Evolutionary conservation across 2,888 invertebrate genomes (phyloP).

Genomic region (Phorcus lineatus): DNA sequence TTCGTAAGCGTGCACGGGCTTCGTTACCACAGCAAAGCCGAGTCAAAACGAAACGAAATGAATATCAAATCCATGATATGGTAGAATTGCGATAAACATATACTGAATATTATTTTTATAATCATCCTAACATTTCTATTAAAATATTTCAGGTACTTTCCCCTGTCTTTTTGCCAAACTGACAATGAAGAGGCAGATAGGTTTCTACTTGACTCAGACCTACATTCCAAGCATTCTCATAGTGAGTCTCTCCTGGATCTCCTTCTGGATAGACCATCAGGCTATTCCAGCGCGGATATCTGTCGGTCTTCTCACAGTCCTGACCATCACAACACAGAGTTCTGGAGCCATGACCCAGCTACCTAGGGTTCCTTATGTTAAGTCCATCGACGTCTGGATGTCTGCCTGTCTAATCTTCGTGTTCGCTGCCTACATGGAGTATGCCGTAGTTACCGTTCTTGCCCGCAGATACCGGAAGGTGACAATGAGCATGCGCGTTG

Average conservation of each 20-base stretch:
- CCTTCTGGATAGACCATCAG: constrained; percentile 42
- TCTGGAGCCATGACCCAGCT: constrained; percentile 34
- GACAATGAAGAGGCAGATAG: constrained; percentile 35
- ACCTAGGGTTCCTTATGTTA: constrained; percentile 41
- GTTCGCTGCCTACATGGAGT: constrained; percentile 33
- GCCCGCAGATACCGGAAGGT: constrained; percentile 13
- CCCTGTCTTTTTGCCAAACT: constrained; percentile 37
- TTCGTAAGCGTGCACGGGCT: no score
- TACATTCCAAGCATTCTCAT: constrained; percentile 42
- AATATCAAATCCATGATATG: no score
- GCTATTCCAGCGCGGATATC: constrained; percentile 42
- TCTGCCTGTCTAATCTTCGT: constrained; percentile 34
- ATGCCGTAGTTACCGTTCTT: constrained; percentile 31
- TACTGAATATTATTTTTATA: no score
- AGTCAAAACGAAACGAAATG: no score
- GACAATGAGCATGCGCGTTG: not conserved
- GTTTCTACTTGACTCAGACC: constrained; percentile 39
- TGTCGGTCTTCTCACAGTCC: constrained; percentile 42
- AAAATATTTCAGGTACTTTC: constrained; percentile 27
- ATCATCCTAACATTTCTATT: not conserved
- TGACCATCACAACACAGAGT: constrained; percentile 45
- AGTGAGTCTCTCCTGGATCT: constrained; percentile 42
- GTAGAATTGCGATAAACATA: no score
- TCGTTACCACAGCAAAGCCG: no score
- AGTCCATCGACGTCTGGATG: constrained; percentile 38